Evolutionary conservation across 2,888 invertebrate species (phyloP), one percentile per base, ranked within the genome.

Genomic region (Leucophenga maculata): DNA sequence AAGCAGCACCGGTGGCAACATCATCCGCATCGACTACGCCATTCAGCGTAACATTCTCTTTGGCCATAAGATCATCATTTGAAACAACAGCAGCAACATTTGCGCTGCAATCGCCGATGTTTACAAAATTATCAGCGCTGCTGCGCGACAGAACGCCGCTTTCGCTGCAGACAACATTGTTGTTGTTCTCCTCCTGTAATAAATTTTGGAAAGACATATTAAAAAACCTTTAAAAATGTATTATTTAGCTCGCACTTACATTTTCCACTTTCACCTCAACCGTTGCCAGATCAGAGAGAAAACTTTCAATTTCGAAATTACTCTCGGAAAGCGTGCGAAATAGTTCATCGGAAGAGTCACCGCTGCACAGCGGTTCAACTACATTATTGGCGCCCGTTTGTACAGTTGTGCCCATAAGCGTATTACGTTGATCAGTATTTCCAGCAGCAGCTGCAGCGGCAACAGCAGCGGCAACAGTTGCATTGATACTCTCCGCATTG

Each of bases 251-350:
- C 16, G 60, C 70, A 69, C 54, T 73, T 81, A 81, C 80, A 82
- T 77, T 78, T 80, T 87, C 86, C 86, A 93, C 93, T 91, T 94
- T 93, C 83, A 94, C 93, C 86, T 93, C 93, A 78, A 92, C 91
- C 75, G 91, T 91, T 62, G 93, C 94, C 82, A 95, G 90, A 87
- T 95, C 94, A 72, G 94, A 93, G 80, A 95, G 91, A 85, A 95
- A 92, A 77, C 93, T 94, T 85, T 97, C 96, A 78, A 97, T 92
- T 87, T 96, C 96, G 84, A 96, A 96, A 71, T 94, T 93, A 67
- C 94, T 93, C 82, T 96, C 96, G 46, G 94, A 94, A 55, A 95
- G 90, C 86, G 95, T 94, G 79, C 94, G 94, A 83, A 95, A 92
- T 72, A 95, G 92, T 79, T 95, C 95, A 76, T 94, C 95, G 65